Evolutionary conservation across 2,888 invertebrate species (phyloP), one percentile per base, ranked within the genome.

Genomic region (Blera fallax): DNA sequence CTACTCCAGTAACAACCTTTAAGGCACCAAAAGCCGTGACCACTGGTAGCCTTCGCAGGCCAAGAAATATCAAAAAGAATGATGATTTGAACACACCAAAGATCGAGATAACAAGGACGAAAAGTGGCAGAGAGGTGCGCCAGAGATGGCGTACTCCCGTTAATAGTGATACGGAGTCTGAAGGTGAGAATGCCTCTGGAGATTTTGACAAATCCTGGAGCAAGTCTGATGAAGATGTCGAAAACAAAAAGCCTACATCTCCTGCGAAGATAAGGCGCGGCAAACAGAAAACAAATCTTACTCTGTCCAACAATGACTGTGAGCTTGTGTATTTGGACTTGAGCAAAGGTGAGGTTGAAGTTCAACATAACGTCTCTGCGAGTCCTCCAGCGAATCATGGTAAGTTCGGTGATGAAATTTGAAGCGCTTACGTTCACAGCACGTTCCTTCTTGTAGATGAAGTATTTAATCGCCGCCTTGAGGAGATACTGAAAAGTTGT

Each of bases 271-370:
- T 11, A 0, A 70, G 21, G n/a, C 56, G 70, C 24, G 3, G 37
- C 2, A 34, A 18, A 21, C 40, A 27, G 5, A 58, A 70, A 52
- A n/a, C 21, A 1, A 67, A 77, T 11, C 1, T 14, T 24, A 45
- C 69, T 0, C 21, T n/a, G 2, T 14, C 24, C 8, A 48, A 74
- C 14, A 79, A 40, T 2, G 29, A 70, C 32, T 85, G 87, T 34
- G 81, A 89, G 5, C 11, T 92, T 0, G 88, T 91, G 2, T 92
- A 91, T 73, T 87, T 92, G 58, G 91, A 92, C 88, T 85, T 92
- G 4, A 89, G 90, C 21, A 90, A 89, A 27, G 87, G 88, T 7
- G 89, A 90, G 54, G 89, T 92, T n/a, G 88, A 90, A 73, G 89
- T 91, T 21, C 87, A 88, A 69, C 79, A 89, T 4, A 70, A 88